A percentile compares a stretch with the other conserved stretches of the same genome.
Evolutionary conservation across 2,888 invertebrate species (phyloP).

Genomic region (Parnassius apollo): DNA sequence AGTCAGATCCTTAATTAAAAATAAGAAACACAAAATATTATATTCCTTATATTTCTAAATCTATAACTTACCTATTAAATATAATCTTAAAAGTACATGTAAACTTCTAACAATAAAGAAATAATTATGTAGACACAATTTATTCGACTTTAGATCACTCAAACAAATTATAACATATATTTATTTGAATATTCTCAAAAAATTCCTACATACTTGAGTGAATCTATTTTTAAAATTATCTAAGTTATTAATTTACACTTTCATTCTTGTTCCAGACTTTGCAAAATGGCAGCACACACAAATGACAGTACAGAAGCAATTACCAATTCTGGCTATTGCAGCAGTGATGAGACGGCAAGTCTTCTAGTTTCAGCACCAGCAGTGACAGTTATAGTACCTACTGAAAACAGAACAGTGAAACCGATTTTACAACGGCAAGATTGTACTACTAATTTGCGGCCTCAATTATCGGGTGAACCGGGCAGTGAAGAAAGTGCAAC

Average conservation of each 20-base stretch:
- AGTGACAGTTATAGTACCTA: constrained; percentile 74
- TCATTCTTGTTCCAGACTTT: constrained; percentile 25
- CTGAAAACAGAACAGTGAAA: constrained; percentile 82
- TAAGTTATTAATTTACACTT: not conserved
- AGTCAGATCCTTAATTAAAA: too few relatives aligned
- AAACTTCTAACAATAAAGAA: too few relatives aligned
- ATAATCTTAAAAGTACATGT: too few relatives aligned
- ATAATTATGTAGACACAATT: too few relatives aligned
- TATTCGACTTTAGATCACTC: too few relatives aligned
- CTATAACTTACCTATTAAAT: too few relatives aligned
- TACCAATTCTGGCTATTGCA: constrained; percentile 85
- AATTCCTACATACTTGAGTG: too few relatives aligned
- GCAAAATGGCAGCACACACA: constrained; percentile 70
- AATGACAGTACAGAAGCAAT: constrained; percentile 80
- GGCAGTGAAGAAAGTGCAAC: constrained; percentile 89
- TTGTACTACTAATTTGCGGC: constrained; percentile 89
- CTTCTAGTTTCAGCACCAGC: constrained; percentile 85
- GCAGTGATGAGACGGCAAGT: constrained; percentile 91
- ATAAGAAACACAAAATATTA: too few relatives aligned
- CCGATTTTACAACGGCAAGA: constrained; percentile 93
- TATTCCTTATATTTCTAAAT: too few relatives aligned
- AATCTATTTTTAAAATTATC: too few relatives aligned
- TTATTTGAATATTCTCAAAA: too few relatives aligned
- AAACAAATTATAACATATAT: too few relatives aligned
- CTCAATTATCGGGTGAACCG: constrained; percentile 85